phyloP scores from a whole-genome alignment of 1,140 invertebrate genomes.

The Archivesica marissinica region DNA sequence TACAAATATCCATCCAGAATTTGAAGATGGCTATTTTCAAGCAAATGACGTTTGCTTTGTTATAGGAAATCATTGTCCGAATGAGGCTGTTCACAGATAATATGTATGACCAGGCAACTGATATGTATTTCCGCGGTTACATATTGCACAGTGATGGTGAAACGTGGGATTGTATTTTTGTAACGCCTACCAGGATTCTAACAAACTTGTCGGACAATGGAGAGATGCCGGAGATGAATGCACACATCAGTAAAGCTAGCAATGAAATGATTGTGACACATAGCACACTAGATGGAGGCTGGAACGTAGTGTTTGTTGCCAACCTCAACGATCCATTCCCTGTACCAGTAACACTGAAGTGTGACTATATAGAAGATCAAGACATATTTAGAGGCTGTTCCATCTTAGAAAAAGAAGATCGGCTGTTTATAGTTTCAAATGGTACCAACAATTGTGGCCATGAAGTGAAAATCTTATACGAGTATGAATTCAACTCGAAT shows the following conservation, averaged over 20 bases:
- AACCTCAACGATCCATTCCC: conserved; percentile 31
- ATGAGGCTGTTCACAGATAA: conserved; percentile 39
- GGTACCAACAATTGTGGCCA: conserved; percentile 39
- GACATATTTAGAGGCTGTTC: conserved; percentile 41
- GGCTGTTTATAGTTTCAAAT: conserved; percentile 42
- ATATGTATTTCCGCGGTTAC: conserved; percentile 52
- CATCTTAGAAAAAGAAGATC: conserved; percentile 31
- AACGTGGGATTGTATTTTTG: conserved; percentile 48
- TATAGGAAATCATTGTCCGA: conserved; percentile 43
- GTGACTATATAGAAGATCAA: conserved; percentile 49
- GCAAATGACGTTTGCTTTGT: conserved; percentile 55
- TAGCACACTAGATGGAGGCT: conserved; percentile 46
- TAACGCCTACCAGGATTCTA: conserved; percentile 3
- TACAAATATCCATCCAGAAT: conserved; percentile 6
- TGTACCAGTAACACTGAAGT: conserved; percentile 39
- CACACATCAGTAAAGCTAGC: conserved; percentile 41
- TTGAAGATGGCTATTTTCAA: conserved; percentile 23
- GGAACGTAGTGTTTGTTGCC: conserved; percentile 49
- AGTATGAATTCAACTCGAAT: conserved; percentile 47
- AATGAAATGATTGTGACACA: conserved; percentile 53
- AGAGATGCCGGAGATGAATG: conserved; percentile 44
- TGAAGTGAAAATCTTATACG: conserved; percentile 37
- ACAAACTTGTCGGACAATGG: conserved; percentile 49
- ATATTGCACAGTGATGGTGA: conserved; percentile 23
- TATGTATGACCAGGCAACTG: conserved; percentile 24